Base-by-base conservation (phyloP, 2,888 invertebrate genomes). In the Drosophila siamana region DNA sequence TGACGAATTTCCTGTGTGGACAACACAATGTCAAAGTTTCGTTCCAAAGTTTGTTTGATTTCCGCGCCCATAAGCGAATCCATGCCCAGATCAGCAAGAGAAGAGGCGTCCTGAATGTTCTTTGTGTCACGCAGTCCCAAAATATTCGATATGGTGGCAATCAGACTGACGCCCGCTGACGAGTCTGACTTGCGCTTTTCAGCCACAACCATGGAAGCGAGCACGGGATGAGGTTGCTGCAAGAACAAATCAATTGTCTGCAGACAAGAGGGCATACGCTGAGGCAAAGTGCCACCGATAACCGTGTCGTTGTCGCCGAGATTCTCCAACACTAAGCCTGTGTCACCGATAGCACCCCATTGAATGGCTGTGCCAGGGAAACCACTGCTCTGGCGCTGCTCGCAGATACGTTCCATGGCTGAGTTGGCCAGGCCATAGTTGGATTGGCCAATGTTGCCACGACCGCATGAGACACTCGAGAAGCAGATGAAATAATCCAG, bases 11-110 rank as follows among this genome's bases (percentile, higher is more conserved):
- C 98, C 92, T 97, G 97, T 80, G 98, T 97, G 70, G 96, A 96
- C 69, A 99, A 93, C 19, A 97, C 95, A 64, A 99, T 93, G 92
- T 99, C 98, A 93, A 96, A 98, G 89, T 96, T 97, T 61, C 98
- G 94, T 92, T 98, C 98, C 56, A 99, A 93, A 0, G 97, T 97
- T 93, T 98, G 98, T 92, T 99, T 99, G 90, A 99, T 98, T 94
- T 99, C 99, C 1, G 99, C 98, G 46, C 98, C 98, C 99, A 99
- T 99, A 78, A 99, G 93, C 1, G 99, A 99, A 92, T 99, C 99
- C 95, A 99, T 97, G 69, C 99, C 99, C 40, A 99, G 94, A 92
- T 99, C 99, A 26, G 98, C 97, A 47, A 99, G 93, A 41, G 96
- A 96, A 4, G 96, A 94, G 26, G 94, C 94, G 41, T 95, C 94